A percentile compares a stretch with the other conserved stretches of the same genome.
Conservation (phyloP, 2,113 vertebrate genomes). For the Caranx melampygus region DNA sequence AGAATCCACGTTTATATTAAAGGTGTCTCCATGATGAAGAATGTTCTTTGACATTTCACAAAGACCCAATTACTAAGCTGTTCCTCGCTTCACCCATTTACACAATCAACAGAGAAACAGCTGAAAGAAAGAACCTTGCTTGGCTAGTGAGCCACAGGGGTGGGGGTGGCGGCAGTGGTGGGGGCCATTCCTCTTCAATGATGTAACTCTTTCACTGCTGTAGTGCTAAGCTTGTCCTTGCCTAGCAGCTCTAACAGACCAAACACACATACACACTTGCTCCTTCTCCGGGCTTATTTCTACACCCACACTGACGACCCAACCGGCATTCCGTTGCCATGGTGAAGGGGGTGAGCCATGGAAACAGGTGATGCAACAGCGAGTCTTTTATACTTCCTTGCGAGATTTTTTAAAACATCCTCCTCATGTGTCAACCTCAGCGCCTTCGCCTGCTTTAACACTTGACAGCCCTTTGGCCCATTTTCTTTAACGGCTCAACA, state of each 20-base stretch:
- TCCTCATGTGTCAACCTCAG: slow-evolving; percentile 42
- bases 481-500: slow-evolving; percentile 5
- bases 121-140: slow-evolving; percentile 69
- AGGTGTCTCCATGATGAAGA: slow-evolving; percentile 46
- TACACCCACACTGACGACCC: slow-evolving; percentile 70
- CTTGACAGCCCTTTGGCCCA: neutral
- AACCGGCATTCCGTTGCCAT: slow-evolving; percentile 78
- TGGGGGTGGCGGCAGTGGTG: slow-evolving; percentile 11
- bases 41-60: slow-evolving; percentile 59
- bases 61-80: slow-evolving; percentile 56
- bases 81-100: slow-evolving; percentile 62
- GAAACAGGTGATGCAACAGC: slow-evolving; percentile 79
- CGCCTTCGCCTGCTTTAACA: slow-evolving; percentile 14
- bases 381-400: slow-evolving; percentile 63
- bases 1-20: slow-evolving; percentile 48
- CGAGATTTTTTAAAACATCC: slow-evolving; percentile 55
- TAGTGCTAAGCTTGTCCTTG: slow-evolving; percentile 58
- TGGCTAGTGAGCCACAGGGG: slow-evolving; percentile 59
- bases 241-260: slow-evolving; percentile 68
- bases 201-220: slow-evolving; percentile 76
- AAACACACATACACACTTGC: slow-evolving; percentile 74
- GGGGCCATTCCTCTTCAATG: slow-evolving; percentile 70
- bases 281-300: slow-evolving; percentile 69
- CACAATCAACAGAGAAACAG: slow-evolving; percentile 69
- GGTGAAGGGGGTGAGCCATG: slow-evolving; percentile 67